These are phyloP conservation scores for Sylvilagus floridanus DNA, from an alignment of 2,797 vertebrate species.

Conservation along the genomic window DNA sequence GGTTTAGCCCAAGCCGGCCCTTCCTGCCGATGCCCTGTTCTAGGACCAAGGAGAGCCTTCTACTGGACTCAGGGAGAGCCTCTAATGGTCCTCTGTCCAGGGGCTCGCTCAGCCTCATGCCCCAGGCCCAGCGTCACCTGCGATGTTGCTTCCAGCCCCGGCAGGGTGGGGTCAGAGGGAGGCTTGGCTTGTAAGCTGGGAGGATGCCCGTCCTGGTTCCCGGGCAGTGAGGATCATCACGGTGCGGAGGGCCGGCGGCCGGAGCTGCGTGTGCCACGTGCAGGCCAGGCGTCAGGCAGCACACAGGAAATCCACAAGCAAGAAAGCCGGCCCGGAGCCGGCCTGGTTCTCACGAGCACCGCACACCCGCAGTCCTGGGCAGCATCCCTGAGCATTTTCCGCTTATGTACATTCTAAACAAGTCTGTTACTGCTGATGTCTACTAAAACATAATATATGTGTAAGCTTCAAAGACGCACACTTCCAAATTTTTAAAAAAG, in stretches of 20 bases:
- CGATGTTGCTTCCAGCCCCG: not conserved
- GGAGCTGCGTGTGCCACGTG: not conserved
- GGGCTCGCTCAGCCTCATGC: not conserved
- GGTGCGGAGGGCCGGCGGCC: accelerated
- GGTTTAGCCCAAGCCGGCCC: not conserved
- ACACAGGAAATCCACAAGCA: not conserved
- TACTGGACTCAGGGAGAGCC: not conserved
- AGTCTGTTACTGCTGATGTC: not conserved
- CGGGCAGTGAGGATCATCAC: not conserved
- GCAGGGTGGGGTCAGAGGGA: not conserved
- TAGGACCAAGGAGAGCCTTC: not conserved
- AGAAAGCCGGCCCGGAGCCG: not conserved
- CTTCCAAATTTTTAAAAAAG: not conserved
- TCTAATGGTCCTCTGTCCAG: not conserved
- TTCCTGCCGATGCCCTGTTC: not conserved
- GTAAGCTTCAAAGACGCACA: not conserved
- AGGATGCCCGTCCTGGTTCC: not conserved
- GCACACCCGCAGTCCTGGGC: not conserved
- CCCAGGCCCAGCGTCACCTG: not conserved
- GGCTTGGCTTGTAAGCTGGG: not conserved
- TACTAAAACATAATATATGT: no score
- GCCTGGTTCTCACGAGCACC: not conserved
- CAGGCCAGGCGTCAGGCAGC: accelerated
- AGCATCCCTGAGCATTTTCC: not conserved
- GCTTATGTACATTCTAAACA: not conserved